These are phyloP conservation scores for Phrixothrix hirtus DNA, from an alignment of 2,888 invertebrate species.

Conservation along the genomic window DNA sequence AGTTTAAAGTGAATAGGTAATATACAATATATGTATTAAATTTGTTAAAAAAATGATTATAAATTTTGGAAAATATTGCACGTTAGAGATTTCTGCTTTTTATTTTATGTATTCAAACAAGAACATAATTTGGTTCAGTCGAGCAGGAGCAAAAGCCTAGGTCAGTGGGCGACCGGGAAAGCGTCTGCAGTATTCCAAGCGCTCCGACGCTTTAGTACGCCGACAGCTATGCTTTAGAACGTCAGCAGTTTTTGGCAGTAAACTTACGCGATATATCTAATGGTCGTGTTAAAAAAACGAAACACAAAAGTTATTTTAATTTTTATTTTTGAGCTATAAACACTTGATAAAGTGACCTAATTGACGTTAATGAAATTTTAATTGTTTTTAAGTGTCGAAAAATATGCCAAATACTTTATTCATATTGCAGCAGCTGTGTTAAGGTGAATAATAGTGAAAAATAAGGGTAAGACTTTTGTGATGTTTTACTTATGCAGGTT, in stretches of 20 bases:
- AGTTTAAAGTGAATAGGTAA: too few relatives aligned
- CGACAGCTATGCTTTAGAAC: slow-evolving; percentile 30
- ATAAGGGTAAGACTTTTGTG: background rate
- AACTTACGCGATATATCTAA: background rate
- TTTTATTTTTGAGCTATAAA: background rate
- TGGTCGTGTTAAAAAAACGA: background rate
- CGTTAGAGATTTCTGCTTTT: background rate
- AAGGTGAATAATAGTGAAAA: background rate
- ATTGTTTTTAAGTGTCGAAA: too few relatives aligned
- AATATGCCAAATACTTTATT: background rate
- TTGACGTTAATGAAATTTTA: too few relatives aligned
- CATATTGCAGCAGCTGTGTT: background rate
- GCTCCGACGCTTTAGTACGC: slow-evolving; percentile 42
- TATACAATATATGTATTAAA: too few relatives aligned
- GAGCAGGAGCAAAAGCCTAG: slow-evolving; percentile 46
- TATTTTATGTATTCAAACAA: slow-evolving; percentile 14
- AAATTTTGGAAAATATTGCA: too few relatives aligned
- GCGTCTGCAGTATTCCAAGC: slow-evolving; percentile 41
- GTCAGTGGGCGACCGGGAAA: slow-evolving; percentile 45
- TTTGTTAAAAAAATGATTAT: too few relatives aligned
- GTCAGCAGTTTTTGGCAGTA: slow-evolving; percentile 9
- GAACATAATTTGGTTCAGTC: slow-evolving; percentile 26
- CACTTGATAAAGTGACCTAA: background rate
- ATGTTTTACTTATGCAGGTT: too few relatives aligned
- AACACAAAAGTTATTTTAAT: background rate